phyloP scores from a whole-genome alignment of 2,113 vertebrate species.

The Tyrannus savana region DNA sequence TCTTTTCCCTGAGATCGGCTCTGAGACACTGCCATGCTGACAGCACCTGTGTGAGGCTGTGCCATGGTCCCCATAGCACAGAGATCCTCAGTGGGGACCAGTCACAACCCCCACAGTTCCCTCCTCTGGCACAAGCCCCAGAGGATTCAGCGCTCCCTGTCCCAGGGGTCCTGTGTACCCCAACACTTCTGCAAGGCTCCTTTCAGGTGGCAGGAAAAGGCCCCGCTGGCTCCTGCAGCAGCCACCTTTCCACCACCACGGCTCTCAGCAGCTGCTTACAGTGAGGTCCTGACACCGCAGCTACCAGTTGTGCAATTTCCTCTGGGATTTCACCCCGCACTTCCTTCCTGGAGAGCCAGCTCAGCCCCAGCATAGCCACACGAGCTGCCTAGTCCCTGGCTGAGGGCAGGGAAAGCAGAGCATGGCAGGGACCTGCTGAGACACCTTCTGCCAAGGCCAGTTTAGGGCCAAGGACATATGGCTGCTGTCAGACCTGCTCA shows the following conservation, averaged over 20 bases:
- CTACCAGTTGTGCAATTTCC: slow-evolving; percentile 45
- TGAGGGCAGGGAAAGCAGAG: not conserved
- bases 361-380: not conserved
- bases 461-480: not conserved
- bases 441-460: not conserved
- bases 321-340: not conserved
- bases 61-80: fast-evolving
- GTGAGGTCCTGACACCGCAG: not conserved
- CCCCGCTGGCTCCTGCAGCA: fast-evolving
- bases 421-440: not conserved
- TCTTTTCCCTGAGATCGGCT: not conserved
- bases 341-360: not conserved
- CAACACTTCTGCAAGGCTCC: fast-evolving
- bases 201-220: not conserved
- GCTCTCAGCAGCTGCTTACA: not conserved
- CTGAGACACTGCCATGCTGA: fast-evolving
- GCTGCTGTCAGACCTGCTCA: not conserved
- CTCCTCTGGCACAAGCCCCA: fast-evolving
- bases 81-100: not conserved
- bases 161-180: not conserved
- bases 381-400: not conserved
- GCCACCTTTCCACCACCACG: not conserved
- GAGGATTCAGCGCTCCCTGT: not conserved
- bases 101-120: not conserved
- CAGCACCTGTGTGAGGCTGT: fast-evolving